Percentiles rank a stretch among this genome's conserved stretches.
These are phyloP conservation scores for Micrasema longulum DNA, from an alignment of 1,140 invertebrate species.

Conservation along the genomic window DNA sequence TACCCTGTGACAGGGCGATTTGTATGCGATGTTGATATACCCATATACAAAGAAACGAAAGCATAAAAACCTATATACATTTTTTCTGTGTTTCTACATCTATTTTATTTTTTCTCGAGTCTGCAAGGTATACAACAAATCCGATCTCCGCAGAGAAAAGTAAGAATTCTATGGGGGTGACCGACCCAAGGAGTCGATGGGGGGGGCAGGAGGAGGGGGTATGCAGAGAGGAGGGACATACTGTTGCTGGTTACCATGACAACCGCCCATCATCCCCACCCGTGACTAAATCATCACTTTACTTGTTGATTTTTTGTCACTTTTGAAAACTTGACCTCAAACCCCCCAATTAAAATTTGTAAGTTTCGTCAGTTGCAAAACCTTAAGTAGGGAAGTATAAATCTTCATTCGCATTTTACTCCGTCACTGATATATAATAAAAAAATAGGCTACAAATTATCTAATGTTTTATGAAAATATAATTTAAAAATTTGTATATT, in stretches of 20 bases:
- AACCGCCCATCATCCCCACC: constrained; percentile 40
- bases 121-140: constrained; percentile 16
- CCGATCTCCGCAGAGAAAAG: constrained; percentile 1
- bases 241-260: constrained; percentile 48
- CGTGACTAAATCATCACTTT: constrained; percentile 52
- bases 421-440: too few relatives aligned
- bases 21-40: too few relatives aligned
- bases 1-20: too few relatives aligned
- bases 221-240: constrained; percentile 7
- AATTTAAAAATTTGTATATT: too few relatives aligned
- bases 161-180: not conserved
- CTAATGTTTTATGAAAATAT: too few relatives aligned
- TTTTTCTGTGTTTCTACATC: too few relatives aligned
- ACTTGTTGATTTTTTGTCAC: constrained; percentile 53
- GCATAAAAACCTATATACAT: too few relatives aligned
- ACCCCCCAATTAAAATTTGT: not conserved
- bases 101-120: too few relatives aligned
- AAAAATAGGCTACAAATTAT: too few relatives aligned
- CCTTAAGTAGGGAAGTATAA: too few relatives aligned
- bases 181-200: not conserved
- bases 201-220: not conserved
- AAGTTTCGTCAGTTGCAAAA: constrained; percentile 1
- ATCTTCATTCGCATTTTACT: too few relatives aligned
- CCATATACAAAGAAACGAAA: too few relatives aligned
- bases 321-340: not conserved